phyloP scores from a whole-genome alignment of 2,888 invertebrate species.

The Pandemis corylana region DNA sequence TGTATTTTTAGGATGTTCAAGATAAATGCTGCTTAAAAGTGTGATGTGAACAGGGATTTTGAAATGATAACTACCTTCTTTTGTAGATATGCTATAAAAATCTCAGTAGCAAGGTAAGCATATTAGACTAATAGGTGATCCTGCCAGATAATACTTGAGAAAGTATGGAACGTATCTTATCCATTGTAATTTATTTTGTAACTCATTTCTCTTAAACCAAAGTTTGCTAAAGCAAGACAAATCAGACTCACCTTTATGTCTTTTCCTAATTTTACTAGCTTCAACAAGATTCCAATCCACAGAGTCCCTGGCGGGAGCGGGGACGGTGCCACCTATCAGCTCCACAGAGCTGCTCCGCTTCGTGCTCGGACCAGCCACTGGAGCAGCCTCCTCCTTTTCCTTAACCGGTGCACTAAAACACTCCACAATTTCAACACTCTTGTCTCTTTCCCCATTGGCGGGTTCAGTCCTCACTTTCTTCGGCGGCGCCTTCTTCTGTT shows the following conservation, averaged over 20 bases:
- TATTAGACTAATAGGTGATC: too few species aligned
- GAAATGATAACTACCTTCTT: too few species aligned
- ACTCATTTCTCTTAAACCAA: neutral
- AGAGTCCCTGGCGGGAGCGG: conserved; percentile 75
- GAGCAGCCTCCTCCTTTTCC: conserved; percentile 60
- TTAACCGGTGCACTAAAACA: conserved; percentile 62
- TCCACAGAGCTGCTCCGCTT: conserved; percentile 77
- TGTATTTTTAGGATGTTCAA: too few species aligned
- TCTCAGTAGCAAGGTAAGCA: too few species aligned
- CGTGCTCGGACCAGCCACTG: conserved; percentile 68
- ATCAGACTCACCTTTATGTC: conserved; percentile 73
- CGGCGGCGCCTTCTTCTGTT: conserved; percentile 68
- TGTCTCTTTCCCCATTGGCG: conserved; percentile 69
- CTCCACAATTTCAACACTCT: conserved; percentile 76
- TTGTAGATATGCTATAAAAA: too few species aligned
- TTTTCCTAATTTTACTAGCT: conserved; percentile 85
- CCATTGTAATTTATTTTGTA: neutral
- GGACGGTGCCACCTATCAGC: conserved; percentile 75
- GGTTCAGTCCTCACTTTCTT: conserved; percentile 70
- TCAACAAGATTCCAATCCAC: conserved; percentile 81
- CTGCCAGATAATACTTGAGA: too few species aligned
- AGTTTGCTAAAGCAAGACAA: neutral
- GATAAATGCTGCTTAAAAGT: too few species aligned
- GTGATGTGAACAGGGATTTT: too few species aligned
- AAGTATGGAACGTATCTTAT: too few species aligned